Conservation (phyloP, 2,797 vertebrate genomes). For the Helostoma temminkii region DNA sequence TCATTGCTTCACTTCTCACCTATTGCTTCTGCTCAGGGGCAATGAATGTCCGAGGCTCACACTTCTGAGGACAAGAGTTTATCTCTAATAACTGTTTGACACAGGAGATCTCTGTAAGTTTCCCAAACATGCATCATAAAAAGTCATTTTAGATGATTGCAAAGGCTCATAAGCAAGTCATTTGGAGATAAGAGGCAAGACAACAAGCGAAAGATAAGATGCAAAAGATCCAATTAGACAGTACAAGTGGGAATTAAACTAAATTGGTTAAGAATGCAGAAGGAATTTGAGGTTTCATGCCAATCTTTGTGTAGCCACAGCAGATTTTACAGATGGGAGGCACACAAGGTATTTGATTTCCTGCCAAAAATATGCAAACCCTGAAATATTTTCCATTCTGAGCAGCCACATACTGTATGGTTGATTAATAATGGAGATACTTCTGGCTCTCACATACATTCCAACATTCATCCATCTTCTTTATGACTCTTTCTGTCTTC, state of each 20-base stretch:
- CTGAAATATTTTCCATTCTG: constrained; percentile 49
- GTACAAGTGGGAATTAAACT: constrained; percentile 9
- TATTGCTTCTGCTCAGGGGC: constrained; percentile 26
- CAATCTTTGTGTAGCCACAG: neutral
- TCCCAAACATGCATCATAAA: constrained; percentile 1
- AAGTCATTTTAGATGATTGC: constrained; percentile 36
- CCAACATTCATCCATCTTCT: neutral
- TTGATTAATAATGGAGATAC: constrained; percentile 53
- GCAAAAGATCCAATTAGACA: neutral
- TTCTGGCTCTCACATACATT: constrained; percentile 15
- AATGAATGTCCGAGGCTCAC: neutral
- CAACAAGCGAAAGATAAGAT: constrained; percentile 13
- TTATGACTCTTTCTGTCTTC: neutral
- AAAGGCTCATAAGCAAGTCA: neutral
- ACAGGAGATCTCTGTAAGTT: constrained; percentile 2
- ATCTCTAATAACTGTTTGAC: constrained; percentile 44
- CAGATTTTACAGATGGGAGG: constrained; percentile 36
- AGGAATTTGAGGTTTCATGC: constrained; percentile 12
- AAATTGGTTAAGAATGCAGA: neutral
- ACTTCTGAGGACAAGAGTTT: constrained; percentile 33
- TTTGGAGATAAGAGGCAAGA: constrained; percentile 1
- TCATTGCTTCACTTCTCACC: constrained; percentile 26
- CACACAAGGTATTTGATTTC: constrained; percentile 39
- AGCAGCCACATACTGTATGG: constrained; percentile 49
- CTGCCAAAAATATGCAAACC: constrained; percentile 48